Percentiles rank a stretch among this genome's conserved stretches.
These are phyloP conservation scores for Zophobas atratus DNA, from an alignment of 1,140 invertebrate genomes.

Conservation along the genomic window DNA sequence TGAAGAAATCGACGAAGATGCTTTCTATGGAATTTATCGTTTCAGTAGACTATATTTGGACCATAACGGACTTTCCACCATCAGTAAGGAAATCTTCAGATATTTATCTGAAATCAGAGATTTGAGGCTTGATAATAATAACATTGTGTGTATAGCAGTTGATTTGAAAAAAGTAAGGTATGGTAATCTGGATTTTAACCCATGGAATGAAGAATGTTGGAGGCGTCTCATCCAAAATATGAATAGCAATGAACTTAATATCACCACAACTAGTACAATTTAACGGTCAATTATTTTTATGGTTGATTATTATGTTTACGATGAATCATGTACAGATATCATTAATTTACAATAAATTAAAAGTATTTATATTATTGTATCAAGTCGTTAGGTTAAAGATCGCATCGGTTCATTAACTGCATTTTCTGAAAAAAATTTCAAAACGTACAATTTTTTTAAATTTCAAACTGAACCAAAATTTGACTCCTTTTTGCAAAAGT, in stretches of 20 bases:
- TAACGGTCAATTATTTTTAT: too few species aligned
- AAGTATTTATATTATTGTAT: too few species aligned
- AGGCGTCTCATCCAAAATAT: neutral
- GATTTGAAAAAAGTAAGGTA: neutral
- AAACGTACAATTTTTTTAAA: too few species aligned
- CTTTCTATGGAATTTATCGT: neutral
- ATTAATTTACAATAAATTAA: too few species aligned
- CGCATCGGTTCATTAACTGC: too few species aligned
- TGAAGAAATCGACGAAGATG: slow-evolving; percentile 15
- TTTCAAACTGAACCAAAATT: too few species aligned
- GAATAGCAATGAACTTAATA: neutral
- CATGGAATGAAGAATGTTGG: slow-evolving; percentile 13
- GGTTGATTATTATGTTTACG: too few species aligned
- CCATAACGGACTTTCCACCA: neutral
- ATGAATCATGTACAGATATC: too few species aligned
- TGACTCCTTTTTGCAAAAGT: too few species aligned
- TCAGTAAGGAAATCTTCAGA: neutral
- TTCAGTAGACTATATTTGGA: slow-evolving; percentile 16
- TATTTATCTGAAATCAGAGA: neutral
- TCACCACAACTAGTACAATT: neutral
- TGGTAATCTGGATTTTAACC: neutral
- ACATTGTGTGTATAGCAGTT: neutral
- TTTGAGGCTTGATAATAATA: slow-evolving; percentile 3
- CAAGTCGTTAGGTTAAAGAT: too few species aligned
- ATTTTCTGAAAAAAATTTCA: too few species aligned